These are phyloP conservation scores for Brachionus sp. DNA, from an alignment of 1,140 invertebrate species.

Conservation along the genomic window DNA sequence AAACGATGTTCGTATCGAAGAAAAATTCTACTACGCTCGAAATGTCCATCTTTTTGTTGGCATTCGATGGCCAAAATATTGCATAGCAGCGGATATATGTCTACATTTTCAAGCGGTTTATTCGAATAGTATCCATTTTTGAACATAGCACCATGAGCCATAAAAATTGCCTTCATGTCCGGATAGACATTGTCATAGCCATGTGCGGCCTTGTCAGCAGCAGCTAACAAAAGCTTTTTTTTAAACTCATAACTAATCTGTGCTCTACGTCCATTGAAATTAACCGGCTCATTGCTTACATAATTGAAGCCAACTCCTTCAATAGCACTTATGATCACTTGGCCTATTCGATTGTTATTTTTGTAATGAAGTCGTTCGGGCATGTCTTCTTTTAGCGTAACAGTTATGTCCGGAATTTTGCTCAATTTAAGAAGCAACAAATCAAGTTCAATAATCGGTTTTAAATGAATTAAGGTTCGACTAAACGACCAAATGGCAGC, in stretches of 20 bases:
- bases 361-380: conserved; percentile 12
- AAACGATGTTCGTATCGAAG: conserved; percentile 14
- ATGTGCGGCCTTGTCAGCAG: background rate
- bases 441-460: background rate
- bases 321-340: conserved; percentile 21
- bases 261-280: background rate
- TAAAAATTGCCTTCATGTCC: conserved; percentile 34
- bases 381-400: conserved; percentile 38
- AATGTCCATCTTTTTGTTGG: background rate
- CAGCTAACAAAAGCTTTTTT: background rate
- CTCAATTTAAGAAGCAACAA: conserved; percentile 26
- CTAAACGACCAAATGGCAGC: conserved; percentile 25
- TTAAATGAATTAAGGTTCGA: conserved; percentile 33
- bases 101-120: background rate
- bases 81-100: conserved; percentile 25
- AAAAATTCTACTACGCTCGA: conserved; percentile 16
- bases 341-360: background rate
- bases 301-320: conserved; percentile 36
- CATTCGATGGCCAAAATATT: conserved; percentile 39
- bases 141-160: conserved; percentile 34
- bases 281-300: conserved; percentile 20
- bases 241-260: conserved; percentile 13
- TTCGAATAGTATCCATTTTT: conserved; percentile 10
- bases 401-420: conserved; percentile 38
- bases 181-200: conserved; percentile 41